Evolutionary conservation across 2,888 invertebrate genomes (phyloP), one percentile per base, ranked within the genome.

Genomic region (Ctenicera cuprea): DNA sequence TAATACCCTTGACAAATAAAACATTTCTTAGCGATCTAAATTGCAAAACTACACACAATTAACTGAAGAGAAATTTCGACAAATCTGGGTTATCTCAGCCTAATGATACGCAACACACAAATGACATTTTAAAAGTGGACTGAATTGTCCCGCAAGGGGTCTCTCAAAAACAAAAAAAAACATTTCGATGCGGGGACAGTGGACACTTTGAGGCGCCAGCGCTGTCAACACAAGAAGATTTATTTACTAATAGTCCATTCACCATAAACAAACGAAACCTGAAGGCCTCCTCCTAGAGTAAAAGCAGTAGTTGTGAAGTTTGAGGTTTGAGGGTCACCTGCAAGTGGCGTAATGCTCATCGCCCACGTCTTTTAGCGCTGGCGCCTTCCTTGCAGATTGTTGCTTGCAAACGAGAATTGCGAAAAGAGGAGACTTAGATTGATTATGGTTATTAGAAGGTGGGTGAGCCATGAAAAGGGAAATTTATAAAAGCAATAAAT

Each of bases 231-330:
- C 26, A 22, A 64, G 48, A 50, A 59, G 61, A 69, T 69, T 62
- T 71, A 65, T 71, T 71, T 71, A 48, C 59, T 26, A 66, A 67
- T 67, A 41, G 37, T 30, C 48, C 61, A 50, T 61, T 68, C 48
- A 48, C 59, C 57, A 45, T 68, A 37, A 62, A 54, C 41, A 63
- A 63, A 37, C 30, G 61, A 33, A 38, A 63, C 61, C 43, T 63
- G 66, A 73, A 73, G 73, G 73, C 61, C 73, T 65, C 37, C 59
- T n/a, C n/a, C n/a, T n/a, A 8, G 33, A 72, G 66, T 68, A 45
- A 67, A 67, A 69, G 65, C 65, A 37, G 65, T 48, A 64, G 41
- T 70, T 41, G 59, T 30, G 26, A 14, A 65, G 65, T 52, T 65
- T 20, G 30, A 41, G 26, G 70, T 45, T 64, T 59, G 64, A 70